These are phyloP conservation scores for Clytia hemisphaerica DNA, from an alignment of 30 jellyfish, hydroid and myxozoan species.

Conservation along the genomic window DNA sequence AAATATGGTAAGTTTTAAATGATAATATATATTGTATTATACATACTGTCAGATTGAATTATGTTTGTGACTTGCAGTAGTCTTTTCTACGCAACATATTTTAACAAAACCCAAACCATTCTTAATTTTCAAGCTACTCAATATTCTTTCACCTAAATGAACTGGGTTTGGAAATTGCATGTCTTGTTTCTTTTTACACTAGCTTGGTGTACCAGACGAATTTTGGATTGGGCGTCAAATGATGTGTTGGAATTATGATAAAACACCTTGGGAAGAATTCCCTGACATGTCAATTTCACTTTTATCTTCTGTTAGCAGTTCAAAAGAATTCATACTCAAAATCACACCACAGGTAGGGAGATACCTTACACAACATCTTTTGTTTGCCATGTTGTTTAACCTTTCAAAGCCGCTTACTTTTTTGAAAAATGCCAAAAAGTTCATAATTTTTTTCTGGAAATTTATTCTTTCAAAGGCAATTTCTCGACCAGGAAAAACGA, in stretches of 20 bases:
- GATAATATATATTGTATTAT: no score
- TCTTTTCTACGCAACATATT: not conserved
- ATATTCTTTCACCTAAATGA: no score
- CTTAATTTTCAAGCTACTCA: not conserved
- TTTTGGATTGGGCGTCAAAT: constrained; percentile 98
- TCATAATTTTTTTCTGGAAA: no score
- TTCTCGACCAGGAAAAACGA: no score
- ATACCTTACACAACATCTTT: no score
- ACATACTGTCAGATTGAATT: no score
- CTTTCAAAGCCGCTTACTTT: no score
- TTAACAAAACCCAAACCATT: not conserved
- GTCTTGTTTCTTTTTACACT: not conserved
- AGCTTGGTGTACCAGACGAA: constrained; percentile 99
- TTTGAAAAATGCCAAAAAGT: no score
- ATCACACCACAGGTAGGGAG: constrained; percentile 99
- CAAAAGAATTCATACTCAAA: constrained; percentile 77
- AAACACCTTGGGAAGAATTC: constrained; percentile 96
- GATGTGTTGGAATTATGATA: constrained; percentile 99
- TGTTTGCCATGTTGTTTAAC: no score
- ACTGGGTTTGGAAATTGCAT: not conserved
- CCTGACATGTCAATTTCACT: constrained; percentile 97
- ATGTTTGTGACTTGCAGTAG: no score
- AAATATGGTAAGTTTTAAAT: no score
- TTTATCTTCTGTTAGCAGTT: constrained; percentile 79
- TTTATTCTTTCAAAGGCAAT: no score